Evolutionary conservation across 1,140 invertebrate genomes (phyloP).

Genomic region (Nasonia longicornis): DNA sequence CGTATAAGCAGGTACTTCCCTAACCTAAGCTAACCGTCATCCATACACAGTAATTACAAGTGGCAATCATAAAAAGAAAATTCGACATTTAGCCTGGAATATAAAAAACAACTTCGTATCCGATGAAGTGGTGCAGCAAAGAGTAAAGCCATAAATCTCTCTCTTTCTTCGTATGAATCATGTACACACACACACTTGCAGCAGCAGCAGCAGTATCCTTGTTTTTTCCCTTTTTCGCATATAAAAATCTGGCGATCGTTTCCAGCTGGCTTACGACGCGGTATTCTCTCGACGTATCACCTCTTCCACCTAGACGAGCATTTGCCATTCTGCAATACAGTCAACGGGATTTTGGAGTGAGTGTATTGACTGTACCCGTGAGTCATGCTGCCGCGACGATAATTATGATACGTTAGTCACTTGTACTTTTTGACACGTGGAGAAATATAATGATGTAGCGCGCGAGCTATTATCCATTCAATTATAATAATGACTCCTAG

Average conservation of each 20-base stretch:
- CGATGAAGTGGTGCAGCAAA: constrained; percentile 18
- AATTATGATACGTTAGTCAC: constrained; percentile 35
- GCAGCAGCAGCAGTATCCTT: background rate
- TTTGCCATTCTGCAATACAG: background rate
- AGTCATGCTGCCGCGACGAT: background rate
- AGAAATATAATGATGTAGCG: background rate
- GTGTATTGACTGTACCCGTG: background rate
- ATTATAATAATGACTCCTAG: background rate
- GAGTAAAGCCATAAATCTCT: constrained; percentile 15
- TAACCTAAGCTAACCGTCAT: too few relatives aligned
- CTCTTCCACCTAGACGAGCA: background rate
- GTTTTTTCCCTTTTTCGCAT: constrained; percentile 30
- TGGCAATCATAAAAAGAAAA: background rate
- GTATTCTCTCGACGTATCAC: background rate
- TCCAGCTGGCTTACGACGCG: background rate
- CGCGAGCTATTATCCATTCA: background rate
- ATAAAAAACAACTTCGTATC: background rate
- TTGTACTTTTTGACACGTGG: background rate
- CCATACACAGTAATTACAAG: too few relatives aligned
- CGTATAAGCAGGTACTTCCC: too few relatives aligned
- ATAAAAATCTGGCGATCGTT: background rate
- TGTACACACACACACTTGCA: too few relatives aligned
- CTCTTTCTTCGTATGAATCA: background rate
- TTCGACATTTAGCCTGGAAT: background rate
- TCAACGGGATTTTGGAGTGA: background rate